Evolutionary conservation across 2,113 vertebrate genomes (phyloP).

Genomic region (Brachyhypopomus gauderio): DNA sequence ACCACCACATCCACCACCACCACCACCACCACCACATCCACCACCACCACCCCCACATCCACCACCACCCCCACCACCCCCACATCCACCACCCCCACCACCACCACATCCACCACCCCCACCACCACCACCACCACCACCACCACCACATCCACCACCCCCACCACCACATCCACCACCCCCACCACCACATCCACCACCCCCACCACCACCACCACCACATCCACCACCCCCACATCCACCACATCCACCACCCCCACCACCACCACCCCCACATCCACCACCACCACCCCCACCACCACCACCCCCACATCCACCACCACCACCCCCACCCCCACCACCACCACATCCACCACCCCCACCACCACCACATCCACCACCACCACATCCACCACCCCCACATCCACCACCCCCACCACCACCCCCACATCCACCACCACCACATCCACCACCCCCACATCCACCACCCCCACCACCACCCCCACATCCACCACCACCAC

Average conservation of each 20-base stretch:
- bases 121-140: neutral
- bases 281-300: neutral
- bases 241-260: conserved; percentile 35
- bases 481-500: conserved; percentile 18
- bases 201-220: conserved; percentile 11
- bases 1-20: conserved; percentile 27
- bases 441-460: conserved; percentile 18
- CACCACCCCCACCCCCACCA: conserved; percentile 31
- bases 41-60: too few relatives aligned
- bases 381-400: conserved; percentile 7
- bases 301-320: conserved; percentile 4
- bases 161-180: conserved; percentile 27
- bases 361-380: conserved; percentile 4
- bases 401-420: conserved; percentile 21
- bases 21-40: too few relatives aligned
- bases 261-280: too few relatives aligned
- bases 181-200: too few relatives aligned
- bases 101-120: conserved; percentile 12
- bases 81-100: conserved; percentile 12
- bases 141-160: conserved; percentile 10
- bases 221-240: neutral
- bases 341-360: too few relatives aligned
- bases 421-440: neutral
- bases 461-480: conserved; percentile 14
- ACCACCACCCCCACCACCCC: conserved; percentile 12